Base-by-base conservation (phyloP, 2,113 vertebrate species). In the Hemicordylus capensis region DNA sequence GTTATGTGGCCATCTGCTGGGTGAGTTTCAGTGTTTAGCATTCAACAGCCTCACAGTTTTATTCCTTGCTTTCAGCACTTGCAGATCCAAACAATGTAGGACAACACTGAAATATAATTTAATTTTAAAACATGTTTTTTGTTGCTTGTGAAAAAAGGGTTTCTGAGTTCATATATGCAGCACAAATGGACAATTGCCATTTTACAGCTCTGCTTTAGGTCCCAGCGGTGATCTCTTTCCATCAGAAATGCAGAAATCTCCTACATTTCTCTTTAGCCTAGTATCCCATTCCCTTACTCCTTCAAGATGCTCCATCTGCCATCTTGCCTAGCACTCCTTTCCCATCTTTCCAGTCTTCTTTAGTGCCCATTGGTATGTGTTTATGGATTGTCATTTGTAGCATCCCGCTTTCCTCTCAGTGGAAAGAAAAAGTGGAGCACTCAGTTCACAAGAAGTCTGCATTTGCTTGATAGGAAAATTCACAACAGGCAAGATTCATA, bases 1-100 rank as follows among this genome's bases (percentile, higher is more conserved):
- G 72, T 86, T 73, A 76, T 64, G 66, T 63, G 90, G 88, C 87
- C 88, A 90, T 46, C 86, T 93, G 85, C 84, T 86, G 91, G 89
- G 76, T 61, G 4, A 26, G 17, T 64, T 75, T 66, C 17, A 39
- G 12, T 75, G 42, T 63, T 17, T 34, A 14, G 39, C 1, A 1
- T 58, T n/a, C 26, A 24, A 61, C 19, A 34, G 31, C 63, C 4
- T 31, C 26, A 64, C 63, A n/a, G 61, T 26, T 61, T 61, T 8
- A 0, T 64, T 10, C 61, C 31, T 26, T 69, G 39, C 34, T 9
- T 70, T 70, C 39, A 70, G 34, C 22, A 42, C 20, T 42, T 70
- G 37, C 37, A 22, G 20, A 39, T 3, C 37, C 37, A 8, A 39
- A 42, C 20, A 70, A 10, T 8, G 26, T 44, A 44, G 24, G 22